Evolutionary conservation across 1,140 invertebrate species (phyloP).

Genomic region (Danaus plexippus): DNA sequence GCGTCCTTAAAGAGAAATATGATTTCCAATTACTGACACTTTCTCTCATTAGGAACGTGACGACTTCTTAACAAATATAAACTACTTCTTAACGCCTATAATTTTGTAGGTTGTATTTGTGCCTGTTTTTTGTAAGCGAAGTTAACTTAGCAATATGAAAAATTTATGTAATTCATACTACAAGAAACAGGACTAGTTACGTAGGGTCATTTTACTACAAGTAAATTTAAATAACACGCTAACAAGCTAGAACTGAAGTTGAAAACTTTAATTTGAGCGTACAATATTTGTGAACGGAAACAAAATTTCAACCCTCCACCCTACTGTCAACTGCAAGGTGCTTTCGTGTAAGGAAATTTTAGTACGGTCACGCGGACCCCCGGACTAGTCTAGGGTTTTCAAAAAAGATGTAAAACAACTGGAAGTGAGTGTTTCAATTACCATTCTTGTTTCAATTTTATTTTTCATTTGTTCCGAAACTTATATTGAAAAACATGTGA

Average conservation of each 20-base stretch:
- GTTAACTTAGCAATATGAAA: too few species aligned
- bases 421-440: conserved; percentile 9
- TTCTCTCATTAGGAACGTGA: too few species aligned
- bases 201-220: conserved; percentile 15
- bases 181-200: conserved; percentile 10
- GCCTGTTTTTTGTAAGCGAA: too few species aligned
- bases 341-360: conserved; percentile 55
- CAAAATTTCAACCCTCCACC: conserved; percentile 25
- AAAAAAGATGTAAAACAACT: conserved; percentile 18
- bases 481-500: too few species aligned
- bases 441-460: neutral
- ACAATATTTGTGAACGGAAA: conserved; percentile 49
- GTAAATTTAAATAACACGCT: conserved; percentile 28
- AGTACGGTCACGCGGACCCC: conserved; percentile 41
- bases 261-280: conserved; percentile 48
- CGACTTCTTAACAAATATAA: too few species aligned
- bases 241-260: conserved; percentile 47
- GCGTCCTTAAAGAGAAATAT: too few species aligned
- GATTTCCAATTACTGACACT: too few species aligned
- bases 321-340: conserved; percentile 55
- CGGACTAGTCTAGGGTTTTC: conserved; percentile 28
- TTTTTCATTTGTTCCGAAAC: too few species aligned
- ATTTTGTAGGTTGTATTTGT: too few species aligned
- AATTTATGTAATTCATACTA: too few species aligned
- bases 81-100: too few species aligned